Conservation (phyloP, 1,140 invertebrate species). For the Homalodisca vitripennis region DNA sequence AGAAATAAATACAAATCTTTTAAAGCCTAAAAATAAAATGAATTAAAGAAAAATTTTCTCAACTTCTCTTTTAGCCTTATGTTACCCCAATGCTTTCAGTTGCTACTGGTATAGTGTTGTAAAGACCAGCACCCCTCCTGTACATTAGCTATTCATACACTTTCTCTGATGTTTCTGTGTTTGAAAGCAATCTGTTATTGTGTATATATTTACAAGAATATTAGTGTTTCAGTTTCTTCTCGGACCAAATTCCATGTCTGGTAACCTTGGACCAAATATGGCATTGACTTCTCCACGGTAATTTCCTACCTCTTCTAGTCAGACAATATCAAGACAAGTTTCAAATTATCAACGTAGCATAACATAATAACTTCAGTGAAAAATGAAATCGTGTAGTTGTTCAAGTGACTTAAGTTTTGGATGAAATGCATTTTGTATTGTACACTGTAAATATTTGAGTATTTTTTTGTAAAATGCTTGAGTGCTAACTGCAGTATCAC, state of each 20-base stretch:
- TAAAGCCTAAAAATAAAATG: too few relatives aligned
- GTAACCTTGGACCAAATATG: constrained; percentile 7
- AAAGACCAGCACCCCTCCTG: not conserved
- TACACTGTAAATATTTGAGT: not conserved
- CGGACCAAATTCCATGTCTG: constrained; percentile 10
- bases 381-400: not conserved
- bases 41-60: too few relatives aligned
- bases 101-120: not conserved
- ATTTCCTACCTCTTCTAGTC: not conserved
- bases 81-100: not conserved
- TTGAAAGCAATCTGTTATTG: not conserved
- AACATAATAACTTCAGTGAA: not conserved
- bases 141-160: not conserved
- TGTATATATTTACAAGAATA: not conserved
- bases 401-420: not conserved
- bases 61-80: too few relatives aligned
- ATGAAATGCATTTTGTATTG: constrained; percentile 1
- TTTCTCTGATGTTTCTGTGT: not conserved
- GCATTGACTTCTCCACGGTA: constrained; percentile 7
- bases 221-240: constrained; percentile 4
- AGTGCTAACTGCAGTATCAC: not conserved
- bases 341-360: not conserved
- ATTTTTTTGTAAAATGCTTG: constrained; percentile 15
- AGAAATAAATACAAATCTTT: too few relatives aligned
- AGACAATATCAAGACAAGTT: not conserved